A percentile compares a stretch with the other conserved stretches of the same genome.
Conservation (phyloP, 2,888 invertebrate genomes). For the Acanthopleura granulata region DNA sequence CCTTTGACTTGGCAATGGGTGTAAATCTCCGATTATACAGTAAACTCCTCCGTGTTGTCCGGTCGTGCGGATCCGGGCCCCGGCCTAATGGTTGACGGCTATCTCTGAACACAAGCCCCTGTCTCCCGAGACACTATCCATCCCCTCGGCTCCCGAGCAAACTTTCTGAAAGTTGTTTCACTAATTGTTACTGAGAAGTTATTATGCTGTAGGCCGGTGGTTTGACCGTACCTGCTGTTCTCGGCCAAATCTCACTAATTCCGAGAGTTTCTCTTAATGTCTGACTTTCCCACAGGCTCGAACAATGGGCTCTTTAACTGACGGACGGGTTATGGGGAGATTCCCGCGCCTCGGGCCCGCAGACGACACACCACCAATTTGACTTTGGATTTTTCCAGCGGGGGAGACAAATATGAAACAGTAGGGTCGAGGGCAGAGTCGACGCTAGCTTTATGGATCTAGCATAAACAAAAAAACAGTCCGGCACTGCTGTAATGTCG, state of each 20-base stretch:
- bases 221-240: background rate
- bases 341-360: background rate
- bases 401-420: background rate
- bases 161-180: background rate
- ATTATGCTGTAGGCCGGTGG: background rate
- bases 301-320: constrained; percentile 10
- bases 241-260: background rate
- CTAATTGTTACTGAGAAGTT: background rate
- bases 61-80: too few relatives aligned
- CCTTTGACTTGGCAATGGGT: too few relatives aligned
- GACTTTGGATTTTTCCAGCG: constrained; percentile 11
- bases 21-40: too few relatives aligned
- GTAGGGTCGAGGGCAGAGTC: constrained; percentile 16
- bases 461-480: background rate
- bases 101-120: too few relatives aligned
- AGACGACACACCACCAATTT: constrained; percentile 18
- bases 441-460: background rate
- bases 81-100: too few relatives aligned
- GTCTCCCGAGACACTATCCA: too few relatives aligned
- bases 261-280: constrained; percentile 9
- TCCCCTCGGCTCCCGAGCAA: background rate
- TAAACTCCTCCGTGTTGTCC: too few relatives aligned
- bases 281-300: constrained; percentile 15
- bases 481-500: background rate
- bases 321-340: background rate